Evolutionary conservation across 2,888 invertebrate genomes (phyloP).

Genomic region (Diarsia mendica): DNA sequence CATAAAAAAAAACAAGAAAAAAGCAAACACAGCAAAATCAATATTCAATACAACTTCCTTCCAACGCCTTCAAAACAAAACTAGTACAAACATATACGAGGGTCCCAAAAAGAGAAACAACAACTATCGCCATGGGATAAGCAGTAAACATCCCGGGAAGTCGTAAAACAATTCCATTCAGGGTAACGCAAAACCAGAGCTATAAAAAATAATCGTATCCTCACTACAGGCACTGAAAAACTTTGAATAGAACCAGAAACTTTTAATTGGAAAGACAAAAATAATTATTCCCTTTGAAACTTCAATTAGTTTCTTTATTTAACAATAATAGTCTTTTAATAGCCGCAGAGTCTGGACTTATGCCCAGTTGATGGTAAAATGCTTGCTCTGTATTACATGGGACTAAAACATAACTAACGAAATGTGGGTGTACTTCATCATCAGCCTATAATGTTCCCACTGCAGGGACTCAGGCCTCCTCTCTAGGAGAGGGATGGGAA

Average conservation of each 20-base stretch:
- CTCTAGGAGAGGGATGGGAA: too few species aligned
- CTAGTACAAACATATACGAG: slow-evolving; percentile 14
- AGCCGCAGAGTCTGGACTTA: too few species aligned
- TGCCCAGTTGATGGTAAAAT: too few species aligned
- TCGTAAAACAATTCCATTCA: slow-evolving; percentile 60
- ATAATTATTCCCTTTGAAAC: slow-evolving; percentile 21
- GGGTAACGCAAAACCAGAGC: slow-evolving; percentile 42
- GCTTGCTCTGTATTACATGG: too few species aligned
- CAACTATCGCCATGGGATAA: slow-evolving; percentile 53
- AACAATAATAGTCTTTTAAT: not conserved
- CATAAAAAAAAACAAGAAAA: not conserved
- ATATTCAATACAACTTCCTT: slow-evolving; percentile 37
- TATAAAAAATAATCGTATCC: slow-evolving; percentile 59
- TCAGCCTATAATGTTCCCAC: too few species aligned
- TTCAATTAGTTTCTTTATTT: slow-evolving; percentile 6
- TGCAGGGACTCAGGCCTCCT: too few species aligned
- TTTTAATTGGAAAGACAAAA: slow-evolving; percentile 66
- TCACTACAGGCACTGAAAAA: slow-evolving; percentile 32
- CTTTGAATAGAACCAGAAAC: slow-evolving; percentile 54
- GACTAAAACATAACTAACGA: too few species aligned
- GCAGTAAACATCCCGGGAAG: slow-evolving; percentile 55
- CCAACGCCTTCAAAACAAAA: slow-evolving; percentile 19
- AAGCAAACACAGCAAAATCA: slow-evolving; percentile 21
- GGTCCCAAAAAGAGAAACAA: slow-evolving; percentile 25
- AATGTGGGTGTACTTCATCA: too few species aligned